These are phyloP conservation scores for Drosophila triauraria DNA, from an alignment of 1,140 invertebrate species.

Conservation along the genomic window DNA sequence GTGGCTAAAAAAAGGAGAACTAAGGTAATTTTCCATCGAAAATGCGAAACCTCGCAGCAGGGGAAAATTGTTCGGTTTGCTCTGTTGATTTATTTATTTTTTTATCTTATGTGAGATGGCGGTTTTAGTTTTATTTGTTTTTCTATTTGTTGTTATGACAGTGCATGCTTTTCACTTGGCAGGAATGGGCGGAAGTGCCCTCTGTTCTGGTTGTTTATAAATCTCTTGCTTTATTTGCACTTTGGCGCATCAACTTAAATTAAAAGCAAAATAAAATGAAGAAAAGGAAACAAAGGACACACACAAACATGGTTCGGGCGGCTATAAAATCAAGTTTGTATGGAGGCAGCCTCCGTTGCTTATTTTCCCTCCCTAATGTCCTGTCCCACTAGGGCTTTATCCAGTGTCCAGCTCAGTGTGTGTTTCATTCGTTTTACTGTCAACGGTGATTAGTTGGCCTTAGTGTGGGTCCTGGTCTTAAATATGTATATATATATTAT, in stretches of 20 bases:
- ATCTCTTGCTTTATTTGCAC: slow-evolving; percentile 76
- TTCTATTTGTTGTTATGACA: slow-evolving; percentile 28
- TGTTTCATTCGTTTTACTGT: slow-evolving; percentile 57
- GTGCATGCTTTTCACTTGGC: slow-evolving; percentile 70
- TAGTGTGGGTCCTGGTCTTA: slow-evolving; percentile 35
- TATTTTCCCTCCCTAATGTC: slow-evolving; percentile 15
- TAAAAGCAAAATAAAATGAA: slow-evolving; percentile 64
- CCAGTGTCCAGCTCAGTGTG: slow-evolving; percentile 49
- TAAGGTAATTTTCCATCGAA: slow-evolving; percentile 32
- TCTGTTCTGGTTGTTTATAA: slow-evolving; percentile 62
- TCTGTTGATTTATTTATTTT: slow-evolving; percentile 27
- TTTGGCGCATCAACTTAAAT: slow-evolving; percentile 76
- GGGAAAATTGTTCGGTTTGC: slow-evolving; percentile 22
- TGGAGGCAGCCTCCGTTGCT: slow-evolving; percentile 14
- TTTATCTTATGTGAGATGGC: slow-evolving; percentile 39
- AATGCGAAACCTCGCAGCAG: slow-evolving; percentile 24
- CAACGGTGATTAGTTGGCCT: slow-evolving; percentile 77
- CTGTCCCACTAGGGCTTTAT: slow-evolving; percentile 34
- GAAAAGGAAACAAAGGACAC: slow-evolving; percentile 44
- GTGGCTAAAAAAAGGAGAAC: slow-evolving; percentile 14
- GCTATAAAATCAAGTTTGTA: slow-evolving; percentile 58
- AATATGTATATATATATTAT: background rate
- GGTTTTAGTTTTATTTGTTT: slow-evolving; percentile 31
- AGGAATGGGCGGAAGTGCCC: slow-evolving; percentile 12
- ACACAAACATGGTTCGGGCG: slow-evolving; percentile 5